Evolutionary conservation across 2,113 vertebrate genomes (phyloP).

Genomic region (Sturnus vulgaris): DNA sequence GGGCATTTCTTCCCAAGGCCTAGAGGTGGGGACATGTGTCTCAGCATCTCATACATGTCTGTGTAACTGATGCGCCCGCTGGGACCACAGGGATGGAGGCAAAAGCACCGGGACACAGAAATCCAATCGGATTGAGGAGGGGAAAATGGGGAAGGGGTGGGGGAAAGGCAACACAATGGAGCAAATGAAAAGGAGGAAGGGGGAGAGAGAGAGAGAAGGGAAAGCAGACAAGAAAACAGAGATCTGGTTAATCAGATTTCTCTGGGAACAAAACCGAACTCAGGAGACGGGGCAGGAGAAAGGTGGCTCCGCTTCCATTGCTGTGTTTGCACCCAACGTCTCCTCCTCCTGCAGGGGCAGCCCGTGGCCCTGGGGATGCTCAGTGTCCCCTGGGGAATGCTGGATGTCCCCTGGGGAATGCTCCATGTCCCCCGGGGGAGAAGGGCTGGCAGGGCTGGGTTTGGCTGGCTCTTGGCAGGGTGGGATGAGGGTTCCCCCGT

Average conservation of each 20-base stretch:
- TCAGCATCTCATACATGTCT: constrained; percentile 99
- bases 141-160: fast-evolving
- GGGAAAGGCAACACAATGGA: background rate
- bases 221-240: constrained; percentile 81
- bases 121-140: background rate
- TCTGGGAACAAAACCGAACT: background rate
- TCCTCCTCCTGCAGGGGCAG: constrained; percentile 5
- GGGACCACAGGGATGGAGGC: constrained; percentile 57
- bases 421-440: background rate
- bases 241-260: constrained; percentile 87
- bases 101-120: constrained; percentile 28
- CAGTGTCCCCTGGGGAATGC: background rate
- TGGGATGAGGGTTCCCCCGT: constrained; percentile 19
- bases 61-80: constrained; percentile 99
- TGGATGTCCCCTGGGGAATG: background rate
- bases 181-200: constrained; percentile 41
- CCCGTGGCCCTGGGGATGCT: constrained; percentile 22
- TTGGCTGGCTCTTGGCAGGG: background rate
- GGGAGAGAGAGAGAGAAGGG: background rate
- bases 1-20: constrained; percentile 99
- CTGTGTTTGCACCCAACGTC: background rate
- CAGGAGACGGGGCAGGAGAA: background rate
- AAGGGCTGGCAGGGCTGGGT: background rate
- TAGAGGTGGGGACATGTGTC: constrained; percentile 98
- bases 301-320: constrained; percentile 27